phyloP scores from a whole-genome alignment of 2,888 invertebrate species.

The Octodonta nipae region DNA sequence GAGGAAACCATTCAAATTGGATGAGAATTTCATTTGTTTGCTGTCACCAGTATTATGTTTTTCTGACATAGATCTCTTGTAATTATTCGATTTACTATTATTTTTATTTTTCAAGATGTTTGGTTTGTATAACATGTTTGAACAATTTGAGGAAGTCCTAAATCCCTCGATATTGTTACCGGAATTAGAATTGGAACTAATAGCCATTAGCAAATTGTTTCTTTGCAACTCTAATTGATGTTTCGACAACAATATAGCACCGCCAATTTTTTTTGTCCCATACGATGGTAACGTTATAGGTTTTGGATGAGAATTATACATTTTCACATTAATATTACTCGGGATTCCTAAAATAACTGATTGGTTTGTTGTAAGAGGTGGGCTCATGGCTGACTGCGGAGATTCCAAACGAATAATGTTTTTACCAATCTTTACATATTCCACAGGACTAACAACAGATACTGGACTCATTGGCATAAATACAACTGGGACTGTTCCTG shows the following conservation, averaged over 20 bases:
- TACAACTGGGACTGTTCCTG: conserved; percentile 23
- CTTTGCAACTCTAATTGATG: conserved; percentile 29
- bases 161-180: conserved; percentile 17
- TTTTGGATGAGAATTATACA: conserved; percentile 44
- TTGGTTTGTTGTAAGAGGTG: conserved; percentile 22
- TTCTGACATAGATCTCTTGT: conserved; percentile 25
- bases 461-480: conserved; percentile 32
- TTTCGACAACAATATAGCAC: conserved; percentile 41
- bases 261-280: conserved; percentile 44
- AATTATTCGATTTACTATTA: conserved; percentile 23
- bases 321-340: conserved; percentile 22
- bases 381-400: conserved; percentile 22
- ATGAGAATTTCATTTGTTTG: conserved; percentile 19
- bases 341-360: conserved; percentile 27
- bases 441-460: conserved; percentile 25
- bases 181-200: conserved; percentile 21
- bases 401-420: conserved; percentile 25
- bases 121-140: conserved; percentile 20
- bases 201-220: conserved; percentile 29
- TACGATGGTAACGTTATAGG: conserved; percentile 46
- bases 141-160: conserved; percentile 18
- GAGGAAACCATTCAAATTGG: conserved; percentile 28
- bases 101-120: conserved; percentile 26
- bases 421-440: conserved; percentile 27
- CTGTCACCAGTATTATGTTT: conserved; percentile 24